Evolutionary conservation across 2,797 vertebrate species (phyloP).

Genomic region (Platyrinchus mystaceus): DNA sequence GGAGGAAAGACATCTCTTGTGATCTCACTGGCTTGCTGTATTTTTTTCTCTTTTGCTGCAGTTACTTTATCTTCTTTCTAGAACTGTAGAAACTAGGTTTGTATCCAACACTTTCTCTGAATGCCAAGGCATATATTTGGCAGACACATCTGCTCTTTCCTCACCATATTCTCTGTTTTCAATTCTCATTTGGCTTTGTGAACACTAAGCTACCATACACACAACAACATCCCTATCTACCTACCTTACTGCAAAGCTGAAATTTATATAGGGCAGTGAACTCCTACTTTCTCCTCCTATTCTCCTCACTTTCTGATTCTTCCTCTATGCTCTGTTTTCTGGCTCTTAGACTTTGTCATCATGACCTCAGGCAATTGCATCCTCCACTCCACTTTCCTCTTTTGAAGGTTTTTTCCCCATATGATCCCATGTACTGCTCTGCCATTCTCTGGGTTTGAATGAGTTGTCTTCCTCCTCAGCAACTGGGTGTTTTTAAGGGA

Average conservation of each 20-base stretch:
- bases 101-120: background rate
- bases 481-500: background rate
- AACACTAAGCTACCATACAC: background rate
- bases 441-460: background rate
- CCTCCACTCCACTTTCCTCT: accelerated
- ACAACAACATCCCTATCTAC: background rate
- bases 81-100: background rate
- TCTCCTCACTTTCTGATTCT: background rate
- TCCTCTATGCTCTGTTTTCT: background rate
- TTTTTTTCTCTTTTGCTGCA: background rate
- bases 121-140: background rate
- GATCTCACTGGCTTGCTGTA: background rate
- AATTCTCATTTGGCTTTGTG: background rate
- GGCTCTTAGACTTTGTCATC: background rate
- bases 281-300: background rate
- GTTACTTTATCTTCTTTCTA: background rate
- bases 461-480: background rate
- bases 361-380: background rate
- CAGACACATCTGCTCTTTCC: background rate
- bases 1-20: background rate
- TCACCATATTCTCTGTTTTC: background rate
- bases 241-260: background rate
- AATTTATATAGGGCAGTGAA: background rate
- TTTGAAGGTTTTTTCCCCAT: background rate
- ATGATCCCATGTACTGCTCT: accelerated